Conservation (phyloP, 2,888 invertebrate genomes). For the Tricholauxania praeusta region DNA sequence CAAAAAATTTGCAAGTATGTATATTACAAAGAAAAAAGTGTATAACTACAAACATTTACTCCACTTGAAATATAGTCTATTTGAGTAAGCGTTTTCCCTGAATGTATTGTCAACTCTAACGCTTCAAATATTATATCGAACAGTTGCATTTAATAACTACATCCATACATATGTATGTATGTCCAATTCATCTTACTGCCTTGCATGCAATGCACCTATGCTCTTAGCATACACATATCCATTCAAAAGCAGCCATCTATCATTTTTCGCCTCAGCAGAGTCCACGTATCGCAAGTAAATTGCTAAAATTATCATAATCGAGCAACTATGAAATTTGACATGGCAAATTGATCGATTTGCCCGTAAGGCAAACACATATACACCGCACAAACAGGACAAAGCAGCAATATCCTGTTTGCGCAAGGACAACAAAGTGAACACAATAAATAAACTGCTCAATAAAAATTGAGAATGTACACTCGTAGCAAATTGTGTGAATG, state of each 20-base stretch:
- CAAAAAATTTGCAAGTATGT: too few species aligned
- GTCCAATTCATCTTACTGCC: too few species aligned
- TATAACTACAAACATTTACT: too few species aligned
- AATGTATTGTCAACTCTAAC: too few species aligned
- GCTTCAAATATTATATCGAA: too few species aligned
- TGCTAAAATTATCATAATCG: slow-evolving; percentile 21
- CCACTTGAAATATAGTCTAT: too few species aligned
- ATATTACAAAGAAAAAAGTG: too few species aligned
- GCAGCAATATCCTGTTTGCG: background rate
- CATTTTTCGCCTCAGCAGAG: slow-evolving; percentile 22
- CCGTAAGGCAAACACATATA: background rate
- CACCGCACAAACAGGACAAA: slow-evolving; percentile 1
- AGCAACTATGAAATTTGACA: slow-evolving; percentile 21
- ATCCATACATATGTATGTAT: too few species aligned
- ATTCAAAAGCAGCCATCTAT: background rate
- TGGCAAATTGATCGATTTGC: slow-evolving; percentile 25
- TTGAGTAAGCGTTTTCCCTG: too few species aligned
- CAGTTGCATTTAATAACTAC: too few species aligned
- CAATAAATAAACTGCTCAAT: slow-evolving; percentile 4
- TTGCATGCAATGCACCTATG: too few species aligned
- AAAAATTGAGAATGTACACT: background rate
- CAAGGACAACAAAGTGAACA: slow-evolving; percentile 2
- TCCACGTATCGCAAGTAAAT: slow-evolving; percentile 8
- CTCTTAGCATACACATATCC: background rate
- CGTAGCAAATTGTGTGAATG: too few species aligned